Conservation (phyloP, 2,113 vertebrate genomes). For the Mesembrinibis cayennensis region DNA sequence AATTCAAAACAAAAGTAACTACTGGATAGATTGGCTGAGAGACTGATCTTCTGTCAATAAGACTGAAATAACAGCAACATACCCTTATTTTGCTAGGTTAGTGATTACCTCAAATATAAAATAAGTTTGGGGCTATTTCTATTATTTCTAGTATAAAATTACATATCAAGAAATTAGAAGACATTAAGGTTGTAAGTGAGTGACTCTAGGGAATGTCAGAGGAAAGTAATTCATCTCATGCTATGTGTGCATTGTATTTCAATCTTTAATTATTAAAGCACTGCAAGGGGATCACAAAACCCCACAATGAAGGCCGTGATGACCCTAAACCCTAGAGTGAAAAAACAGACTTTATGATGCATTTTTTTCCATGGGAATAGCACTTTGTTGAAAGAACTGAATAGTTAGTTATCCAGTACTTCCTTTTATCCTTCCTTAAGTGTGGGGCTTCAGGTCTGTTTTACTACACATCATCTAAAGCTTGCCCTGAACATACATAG, state of each 20-base stretch:
- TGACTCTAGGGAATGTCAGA: background rate
- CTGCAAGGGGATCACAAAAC: background rate
- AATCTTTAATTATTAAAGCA: background rate
- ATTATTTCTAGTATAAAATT: background rate
- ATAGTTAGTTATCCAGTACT: background rate
- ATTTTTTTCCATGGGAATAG: background rate
- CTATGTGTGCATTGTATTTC: background rate
- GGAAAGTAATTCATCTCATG: background rate
- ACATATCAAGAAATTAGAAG: background rate
- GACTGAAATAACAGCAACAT: slow-evolving; percentile 15
- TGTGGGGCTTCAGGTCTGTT: background rate
- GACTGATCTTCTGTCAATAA: slow-evolving; percentile 1
- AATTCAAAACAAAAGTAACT: slow-evolving; percentile 41
- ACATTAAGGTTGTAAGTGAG: background rate
- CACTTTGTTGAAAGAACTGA: background rate
- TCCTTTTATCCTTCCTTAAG: background rate
- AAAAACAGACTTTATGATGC: background rate
- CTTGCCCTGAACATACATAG: background rate
- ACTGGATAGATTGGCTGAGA: background rate
- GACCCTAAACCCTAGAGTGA: background rate
- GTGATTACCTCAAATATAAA: background rate
- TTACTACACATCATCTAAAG: background rate
- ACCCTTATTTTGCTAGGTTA: background rate
- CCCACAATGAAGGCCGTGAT: background rate
- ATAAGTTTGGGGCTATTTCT: background rate